These are phyloP conservation scores for Mormyrus iriodes DNA, from an alignment of 2,113 vertebrate genomes.

Conservation along the genomic window DNA sequence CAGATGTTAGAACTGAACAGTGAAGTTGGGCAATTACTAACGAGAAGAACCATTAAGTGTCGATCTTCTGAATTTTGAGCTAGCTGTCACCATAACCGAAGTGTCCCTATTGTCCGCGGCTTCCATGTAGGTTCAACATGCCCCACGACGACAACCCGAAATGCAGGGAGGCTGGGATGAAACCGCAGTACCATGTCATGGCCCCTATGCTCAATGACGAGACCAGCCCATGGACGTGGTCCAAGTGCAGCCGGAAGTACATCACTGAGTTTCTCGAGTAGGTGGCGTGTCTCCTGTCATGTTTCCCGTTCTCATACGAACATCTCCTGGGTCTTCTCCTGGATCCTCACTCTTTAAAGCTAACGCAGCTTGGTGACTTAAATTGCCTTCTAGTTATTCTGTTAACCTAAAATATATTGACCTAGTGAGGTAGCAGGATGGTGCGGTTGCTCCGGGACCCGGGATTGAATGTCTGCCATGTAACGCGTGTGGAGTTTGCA, in stretches of 20 bases:
- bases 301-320: neutral
- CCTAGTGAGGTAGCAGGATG: neutral
- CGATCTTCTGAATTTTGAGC: neutral
- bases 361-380: neutral
- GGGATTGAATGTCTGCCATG: neutral
- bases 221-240: conserved; percentile 95
- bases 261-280: conserved; percentile 97
- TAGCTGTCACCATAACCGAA: neutral
- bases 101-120: conserved; percentile 6
- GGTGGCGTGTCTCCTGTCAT: conserved; percentile 52
- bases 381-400: neutral
- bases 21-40: neutral
- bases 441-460: neutral
- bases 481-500: neutral
- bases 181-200: conserved; percentile 92
- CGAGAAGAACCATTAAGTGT: neutral
- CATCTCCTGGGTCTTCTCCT: neutral
- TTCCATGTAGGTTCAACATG: conserved; percentile 81
- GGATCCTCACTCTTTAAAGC: neutral
- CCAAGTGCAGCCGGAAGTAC: conserved; percentile 94
- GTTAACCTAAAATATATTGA: neutral
- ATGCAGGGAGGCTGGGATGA: conserved; percentile 83
- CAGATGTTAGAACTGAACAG: neutral
- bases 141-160: conserved; percentile 96
- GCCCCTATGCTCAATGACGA: conserved; percentile 91